Conservation (phyloP, 2,888 invertebrate genomes). For the Pasiphila rectangulata region DNA sequence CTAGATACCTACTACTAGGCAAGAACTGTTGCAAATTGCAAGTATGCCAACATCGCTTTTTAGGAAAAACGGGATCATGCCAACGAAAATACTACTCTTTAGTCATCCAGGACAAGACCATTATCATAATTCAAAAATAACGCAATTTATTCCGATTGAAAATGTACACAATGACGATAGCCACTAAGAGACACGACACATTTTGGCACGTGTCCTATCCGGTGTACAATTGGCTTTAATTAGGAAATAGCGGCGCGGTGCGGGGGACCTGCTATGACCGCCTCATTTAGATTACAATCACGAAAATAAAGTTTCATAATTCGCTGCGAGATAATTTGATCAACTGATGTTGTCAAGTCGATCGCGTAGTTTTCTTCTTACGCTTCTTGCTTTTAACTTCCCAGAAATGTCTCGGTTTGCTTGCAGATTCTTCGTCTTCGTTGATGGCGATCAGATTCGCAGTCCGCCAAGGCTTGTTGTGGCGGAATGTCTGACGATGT, state of each 20-base stretch:
- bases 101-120: conserved; percentile 15
- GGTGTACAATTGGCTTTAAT: conserved; percentile 77
- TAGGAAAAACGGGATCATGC: not conserved
- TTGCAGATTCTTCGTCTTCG: conserved; percentile 36
- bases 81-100: not conserved
- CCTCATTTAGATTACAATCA: conserved; percentile 37
- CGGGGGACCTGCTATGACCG: conserved; percentile 46
- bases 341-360: conserved; percentile 8
- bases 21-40: no score
- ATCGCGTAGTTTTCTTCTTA: conserved; percentile 36
- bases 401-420: conserved; percentile 54
- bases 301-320: conserved; percentile 35
- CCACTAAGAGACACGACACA: conserved; percentile 63
- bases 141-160: conserved; percentile 40
- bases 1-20: no score
- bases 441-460: conserved; percentile 29
- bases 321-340: conserved; percentile 25
- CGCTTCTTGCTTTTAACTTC: conserved; percentile 42
- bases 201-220: conserved; percentile 79
- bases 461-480: conserved; percentile 20
- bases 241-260: conserved; percentile 72
- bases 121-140: conserved; percentile 31
- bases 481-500: conserved; percentile 21
- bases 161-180: conserved; percentile 55
- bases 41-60: no score